These are phyloP conservation scores for human (Homo sapiens) DNA, from an alignment of 2,113 vertebrate species.

Conservation along the genomic window DNA sequence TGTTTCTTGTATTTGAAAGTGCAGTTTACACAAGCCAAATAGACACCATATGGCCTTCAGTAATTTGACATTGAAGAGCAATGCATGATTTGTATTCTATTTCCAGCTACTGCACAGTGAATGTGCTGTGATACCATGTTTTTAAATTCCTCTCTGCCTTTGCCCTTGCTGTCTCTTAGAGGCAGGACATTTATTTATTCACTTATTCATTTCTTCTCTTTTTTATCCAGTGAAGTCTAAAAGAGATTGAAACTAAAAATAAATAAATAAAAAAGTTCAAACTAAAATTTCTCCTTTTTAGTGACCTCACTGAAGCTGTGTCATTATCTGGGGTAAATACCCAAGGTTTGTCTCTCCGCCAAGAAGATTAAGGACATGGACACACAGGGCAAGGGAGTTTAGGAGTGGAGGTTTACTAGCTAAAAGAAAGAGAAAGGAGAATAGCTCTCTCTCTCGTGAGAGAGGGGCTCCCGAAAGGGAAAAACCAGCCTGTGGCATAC, in stretches of 20 bases:
- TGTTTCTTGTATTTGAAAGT: constrained; percentile 30
- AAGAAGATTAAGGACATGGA: too few relatives aligned
- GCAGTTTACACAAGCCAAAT: constrained; percentile 16
- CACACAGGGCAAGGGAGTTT: too few relatives aligned
- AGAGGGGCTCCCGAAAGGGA: too few relatives aligned
- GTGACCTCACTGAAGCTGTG: background rate
- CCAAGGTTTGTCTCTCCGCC: too few relatives aligned
- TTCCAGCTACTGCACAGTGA: constrained; percentile 39
- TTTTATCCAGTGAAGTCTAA: background rate
- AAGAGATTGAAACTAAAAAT: background rate
- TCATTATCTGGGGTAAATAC: too few relatives aligned
- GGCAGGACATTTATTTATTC: background rate
- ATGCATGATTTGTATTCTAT: background rate
- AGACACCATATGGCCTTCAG: background rate
- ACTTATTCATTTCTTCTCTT: background rate
- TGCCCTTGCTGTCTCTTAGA: background rate
- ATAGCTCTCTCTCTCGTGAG: too few relatives aligned
- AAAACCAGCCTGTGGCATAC: too few relatives aligned
- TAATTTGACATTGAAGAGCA: constrained; percentile 29
- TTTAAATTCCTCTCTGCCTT: background rate
- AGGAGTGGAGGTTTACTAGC: too few relatives aligned
- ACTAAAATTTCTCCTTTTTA: background rate
- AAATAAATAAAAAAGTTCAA: background rate
- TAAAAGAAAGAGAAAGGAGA: too few relatives aligned
- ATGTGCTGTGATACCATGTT: too few relatives aligned